Evolutionary conservation across 2,113 vertebrate species (phyloP).

Genomic region (Talpa occidentalis): DNA sequence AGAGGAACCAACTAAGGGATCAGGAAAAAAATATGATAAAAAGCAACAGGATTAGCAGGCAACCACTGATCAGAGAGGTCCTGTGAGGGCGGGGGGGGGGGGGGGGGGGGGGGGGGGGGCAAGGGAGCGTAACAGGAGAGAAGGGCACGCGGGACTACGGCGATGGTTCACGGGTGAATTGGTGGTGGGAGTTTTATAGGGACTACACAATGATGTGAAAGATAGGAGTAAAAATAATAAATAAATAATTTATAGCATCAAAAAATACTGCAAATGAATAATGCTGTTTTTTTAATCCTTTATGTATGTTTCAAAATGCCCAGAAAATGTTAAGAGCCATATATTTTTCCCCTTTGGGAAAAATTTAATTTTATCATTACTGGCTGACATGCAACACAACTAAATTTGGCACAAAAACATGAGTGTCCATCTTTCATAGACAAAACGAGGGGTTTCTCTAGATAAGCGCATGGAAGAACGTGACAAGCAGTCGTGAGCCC

Average conservation of each 20-base stretch:
- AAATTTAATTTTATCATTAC: not conserved
- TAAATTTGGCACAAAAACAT: not conserved
- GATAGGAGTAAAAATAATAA: no score
- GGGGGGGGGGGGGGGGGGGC: no score
- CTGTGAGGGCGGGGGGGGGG: no score
- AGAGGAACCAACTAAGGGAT: no score
- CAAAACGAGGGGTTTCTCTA: not conserved
- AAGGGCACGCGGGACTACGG: no score
- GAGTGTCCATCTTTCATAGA: not conserved
- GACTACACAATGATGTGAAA: no score
- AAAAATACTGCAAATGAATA: slow-evolving; percentile 50
- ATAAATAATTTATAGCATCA: slow-evolving; percentile 43
- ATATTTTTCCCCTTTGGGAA: not conserved
- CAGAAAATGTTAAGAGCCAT: not conserved
- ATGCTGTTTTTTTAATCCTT: not conserved
- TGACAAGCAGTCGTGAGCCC: not conserved
- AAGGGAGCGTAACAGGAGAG: no score
- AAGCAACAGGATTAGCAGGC: no score
- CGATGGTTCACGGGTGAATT: no score
- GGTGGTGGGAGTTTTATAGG: no score
- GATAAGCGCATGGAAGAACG: not conserved
- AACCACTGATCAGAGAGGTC: no score
- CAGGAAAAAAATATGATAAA: no score
- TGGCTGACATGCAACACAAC: not conserved
- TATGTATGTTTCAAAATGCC: slow-evolving; percentile 43